Conservation (phyloP, 2,113 vertebrate genomes). For the Alethe castanea region DNA sequence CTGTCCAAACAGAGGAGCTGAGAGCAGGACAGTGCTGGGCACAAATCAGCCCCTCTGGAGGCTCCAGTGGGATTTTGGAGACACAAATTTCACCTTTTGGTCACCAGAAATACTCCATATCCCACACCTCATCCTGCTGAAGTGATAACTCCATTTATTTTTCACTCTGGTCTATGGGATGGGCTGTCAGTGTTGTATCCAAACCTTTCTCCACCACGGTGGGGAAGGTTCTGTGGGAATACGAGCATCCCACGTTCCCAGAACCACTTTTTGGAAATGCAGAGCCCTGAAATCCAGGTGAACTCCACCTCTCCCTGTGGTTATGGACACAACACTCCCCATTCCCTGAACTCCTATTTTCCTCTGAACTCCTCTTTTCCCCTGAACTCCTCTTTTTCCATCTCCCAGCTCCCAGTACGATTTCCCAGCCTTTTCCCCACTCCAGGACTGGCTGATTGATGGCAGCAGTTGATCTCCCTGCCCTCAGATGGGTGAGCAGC, state of each 20-base stretch:
- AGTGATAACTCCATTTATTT: background rate
- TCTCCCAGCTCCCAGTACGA: rapidly evolving
- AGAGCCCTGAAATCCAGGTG: background rate
- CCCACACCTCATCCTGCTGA: background rate
- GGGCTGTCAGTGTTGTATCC: rapidly evolving
- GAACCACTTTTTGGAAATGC: background rate
- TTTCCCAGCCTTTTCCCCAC: background rate
- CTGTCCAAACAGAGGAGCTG: too few species aligned
- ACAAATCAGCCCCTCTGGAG: background rate
- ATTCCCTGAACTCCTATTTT: background rate
- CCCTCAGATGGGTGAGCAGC: background rate
- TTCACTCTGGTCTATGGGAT: rapidly evolving
- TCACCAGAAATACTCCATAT: background rate
- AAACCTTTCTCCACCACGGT: background rate
- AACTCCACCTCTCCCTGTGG: rapidly evolving
- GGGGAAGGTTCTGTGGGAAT: background rate
- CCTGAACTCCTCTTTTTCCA: background rate
- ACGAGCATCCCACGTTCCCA: background rate
- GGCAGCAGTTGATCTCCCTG: background rate
- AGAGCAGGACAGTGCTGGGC: background rate
- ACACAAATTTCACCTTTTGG: background rate
- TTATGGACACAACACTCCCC: background rate
- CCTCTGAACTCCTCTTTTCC: background rate
- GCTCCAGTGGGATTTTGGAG: background rate
- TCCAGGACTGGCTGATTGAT: background rate